A percentile compares a stretch with the other conserved stretches of the same genome.
phyloP scores from a whole-genome alignment of 2,113 vertebrate genomes.

The Lathamus discolor region DNA sequence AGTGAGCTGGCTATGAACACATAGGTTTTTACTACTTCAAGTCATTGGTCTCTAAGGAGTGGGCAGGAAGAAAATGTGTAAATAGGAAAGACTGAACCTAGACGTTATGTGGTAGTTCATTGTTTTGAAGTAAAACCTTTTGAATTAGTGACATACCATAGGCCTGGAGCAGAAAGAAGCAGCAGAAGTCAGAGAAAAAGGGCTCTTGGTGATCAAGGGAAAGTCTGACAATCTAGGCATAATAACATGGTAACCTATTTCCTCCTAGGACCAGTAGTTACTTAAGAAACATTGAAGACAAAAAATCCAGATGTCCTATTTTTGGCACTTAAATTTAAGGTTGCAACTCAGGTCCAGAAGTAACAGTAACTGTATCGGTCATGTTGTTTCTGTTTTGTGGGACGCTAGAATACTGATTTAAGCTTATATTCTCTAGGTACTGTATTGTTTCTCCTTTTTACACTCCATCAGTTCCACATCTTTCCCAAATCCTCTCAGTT shows the following conservation, averaged over 20 bases:
- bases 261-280: not conserved
- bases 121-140: not conserved
- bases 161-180: not conserved
- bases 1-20: not conserved
- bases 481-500: not conserved
- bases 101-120: not conserved
- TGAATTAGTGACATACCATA: not conserved
- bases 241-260: not conserved
- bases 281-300: not conserved
- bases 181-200: not conserved
- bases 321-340: not conserved
- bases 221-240: not conserved
- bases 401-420: not conserved
- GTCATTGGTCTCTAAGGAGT: not conserved
- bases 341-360: not conserved
- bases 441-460: not conserved
- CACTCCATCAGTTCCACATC: not conserved
- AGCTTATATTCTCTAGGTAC: not conserved
- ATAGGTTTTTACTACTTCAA: not conserved
- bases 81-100: not conserved
- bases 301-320: not conserved
- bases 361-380: not conserved
- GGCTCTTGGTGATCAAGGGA: not conserved
- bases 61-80: not conserved
- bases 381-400: not conserved